These are phyloP conservation scores for Mus musculus DNA, from an alignment of 2,113 vertebrate genomes.

Conservation along the genomic window GRCm39 chr10:38130001-38130500, in stretches of 20 bases:
- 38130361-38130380: neutral
- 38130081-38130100: neutral
- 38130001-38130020: too few relatives aligned
- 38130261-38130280: neutral
- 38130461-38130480: neutral
- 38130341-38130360: neutral
- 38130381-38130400: neutral
- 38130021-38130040: too few relatives aligned
- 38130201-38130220: neutral
- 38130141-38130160: neutral
- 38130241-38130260: neutral
- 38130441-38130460: neutral
- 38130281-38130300: neutral
- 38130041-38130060: neutral
- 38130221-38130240: neutral
- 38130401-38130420: neutral
- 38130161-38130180: too few relatives aligned
- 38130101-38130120: neutral
- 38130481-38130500: neutral
- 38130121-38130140: neutral
- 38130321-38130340: neutral
- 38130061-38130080: neutral
- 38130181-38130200: neutral
- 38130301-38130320: neutral
- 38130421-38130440: neutral